Evolutionary conservation across 2,888 invertebrate species (phyloP).

Genomic region (Odontocerum albicorne): DNA sequence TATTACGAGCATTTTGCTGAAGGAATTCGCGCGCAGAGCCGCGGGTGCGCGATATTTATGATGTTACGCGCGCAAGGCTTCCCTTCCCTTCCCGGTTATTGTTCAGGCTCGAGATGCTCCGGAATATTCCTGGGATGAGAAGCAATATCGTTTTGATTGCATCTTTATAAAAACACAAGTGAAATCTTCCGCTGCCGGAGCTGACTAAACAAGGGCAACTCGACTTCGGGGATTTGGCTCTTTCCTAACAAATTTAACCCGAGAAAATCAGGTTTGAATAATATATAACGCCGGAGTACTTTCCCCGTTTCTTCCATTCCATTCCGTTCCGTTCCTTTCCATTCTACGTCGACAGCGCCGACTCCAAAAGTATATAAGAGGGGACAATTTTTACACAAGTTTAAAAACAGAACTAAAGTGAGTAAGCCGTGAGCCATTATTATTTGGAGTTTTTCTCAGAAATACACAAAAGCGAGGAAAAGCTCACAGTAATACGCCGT

Average conservation of each 20-base stretch:
- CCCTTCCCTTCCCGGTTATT: slow-evolving; percentile 16
- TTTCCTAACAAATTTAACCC: slow-evolving; percentile 37
- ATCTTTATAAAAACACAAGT: slow-evolving; percentile 28
- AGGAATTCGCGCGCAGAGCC: too few species aligned
- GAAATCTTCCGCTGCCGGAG: slow-evolving; percentile 26
- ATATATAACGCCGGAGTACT: slow-evolving; percentile 33
- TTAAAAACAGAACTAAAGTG: slow-evolving; percentile 16
- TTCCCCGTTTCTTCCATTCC: slow-evolving; percentile 21
- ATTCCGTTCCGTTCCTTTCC: slow-evolving; percentile 9
- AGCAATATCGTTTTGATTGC: slow-evolving; percentile 30
- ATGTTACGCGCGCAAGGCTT: slow-evolving; percentile 13
- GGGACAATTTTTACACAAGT: slow-evolving; percentile 8
- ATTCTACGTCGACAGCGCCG: not conserved
- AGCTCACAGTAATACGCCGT: too few species aligned
- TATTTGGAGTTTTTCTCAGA: too few species aligned
- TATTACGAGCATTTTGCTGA: not conserved
- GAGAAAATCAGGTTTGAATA: slow-evolving; percentile 37
- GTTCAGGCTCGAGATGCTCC: slow-evolving; percentile 9
- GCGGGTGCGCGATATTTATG: slow-evolving; percentile 6
- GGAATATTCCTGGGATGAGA: slow-evolving; percentile 20
- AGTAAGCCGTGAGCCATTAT: slow-evolving; percentile 11
- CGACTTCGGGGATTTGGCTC: slow-evolving; percentile 34
- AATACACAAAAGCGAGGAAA: slow-evolving; percentile 11
- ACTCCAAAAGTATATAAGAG: too few species aligned
- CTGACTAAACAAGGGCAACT: slow-evolving; percentile 23